phyloP scores from a whole-genome alignment of 2,888 invertebrate genomes.

The Dynastes maya region DNA sequence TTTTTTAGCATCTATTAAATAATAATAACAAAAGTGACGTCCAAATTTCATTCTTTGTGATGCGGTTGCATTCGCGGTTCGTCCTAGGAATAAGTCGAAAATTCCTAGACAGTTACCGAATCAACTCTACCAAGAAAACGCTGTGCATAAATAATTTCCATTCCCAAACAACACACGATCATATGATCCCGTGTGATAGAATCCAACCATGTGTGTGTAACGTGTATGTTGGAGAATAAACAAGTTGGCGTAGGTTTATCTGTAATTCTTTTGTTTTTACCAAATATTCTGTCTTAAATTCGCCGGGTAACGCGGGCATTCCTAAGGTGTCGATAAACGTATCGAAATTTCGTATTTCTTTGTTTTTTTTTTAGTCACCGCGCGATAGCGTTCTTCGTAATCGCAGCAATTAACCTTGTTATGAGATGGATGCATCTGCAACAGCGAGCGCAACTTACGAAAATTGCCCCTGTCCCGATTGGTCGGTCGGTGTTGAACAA shows the following conservation, averaged over 20 bases:
- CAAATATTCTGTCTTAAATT: no score
- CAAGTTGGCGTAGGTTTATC: no score
- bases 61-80: no score
- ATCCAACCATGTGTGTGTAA: no score
- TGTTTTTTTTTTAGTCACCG: neutral
- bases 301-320: neutral
- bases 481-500: neutral
- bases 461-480: neutral
- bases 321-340: slow-evolving; percentile 1
- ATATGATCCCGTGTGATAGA: neutral
- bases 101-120: slow-evolving; percentile 50
- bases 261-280: no score
- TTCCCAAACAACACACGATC: slow-evolving; percentile 1
- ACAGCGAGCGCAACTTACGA: neutral
- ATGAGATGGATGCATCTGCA: slow-evolving; percentile 17
- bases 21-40: neutral
- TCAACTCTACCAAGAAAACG: slow-evolving; percentile 19
- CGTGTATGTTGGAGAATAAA: no score
- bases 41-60: neutral
- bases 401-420: slow-evolving; percentile 29
- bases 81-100: neutral
- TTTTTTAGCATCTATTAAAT: no score
- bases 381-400: slow-evolving; percentile 13
- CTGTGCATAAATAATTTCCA: slow-evolving; percentile 7
- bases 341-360: neutral